Evolutionary conservation across 2,888 invertebrate genomes (phyloP), one percentile per base, ranked within the genome.

Genomic region (Bembecia ichneumoniformis): DNA sequence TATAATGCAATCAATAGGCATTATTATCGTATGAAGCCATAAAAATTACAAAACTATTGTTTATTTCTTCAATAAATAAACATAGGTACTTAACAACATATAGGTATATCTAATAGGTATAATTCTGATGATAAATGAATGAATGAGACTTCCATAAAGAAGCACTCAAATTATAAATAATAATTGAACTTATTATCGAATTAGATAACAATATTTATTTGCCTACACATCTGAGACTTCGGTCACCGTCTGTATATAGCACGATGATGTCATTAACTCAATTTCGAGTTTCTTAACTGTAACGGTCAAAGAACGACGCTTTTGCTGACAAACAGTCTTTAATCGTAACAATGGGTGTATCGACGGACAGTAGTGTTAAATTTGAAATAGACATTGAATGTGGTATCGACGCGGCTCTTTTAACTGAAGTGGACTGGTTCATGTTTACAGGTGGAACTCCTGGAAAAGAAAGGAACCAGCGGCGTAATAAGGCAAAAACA

Each of bases 361-460:
- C 55, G 3, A 62, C 64, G 50, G 58, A 63, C 35, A 63, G 62
- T 51, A 59, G 59, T 61, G 60, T 81, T 20, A 76, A 66, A 56
- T 56, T 82, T 15, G 80, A 80, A 60, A 68, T 82, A 48, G 79
- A 82, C 57, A 68, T 80, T 53, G 82, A 81, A 46, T 75, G 74
- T 60, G 77, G 66, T 45, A 36, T 74, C n/a, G 76, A 82, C 44
- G 62, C 70, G 10, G 63, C 57, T 20, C 52, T 72, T 49, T 56
- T 81, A 44, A 73, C 62, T 72, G 79, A 82, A 20, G 64, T 81
- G 56, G 78, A 82, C 53, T 83, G 80, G 81, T 80, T 82, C 63
- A 63, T 76, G 60, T 75, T 82, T 40, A 68, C 82, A 84, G 86
- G 77, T 59, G 78, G 71, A 13, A 77, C 80, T 3, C 77, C 80